Percentiles rank a stretch among this genome's conserved stretches.
These are phyloP conservation scores for Aphis gossypii DNA, from an alignment of 1,140 invertebrate genomes.

Conservation along the genomic window DNA sequence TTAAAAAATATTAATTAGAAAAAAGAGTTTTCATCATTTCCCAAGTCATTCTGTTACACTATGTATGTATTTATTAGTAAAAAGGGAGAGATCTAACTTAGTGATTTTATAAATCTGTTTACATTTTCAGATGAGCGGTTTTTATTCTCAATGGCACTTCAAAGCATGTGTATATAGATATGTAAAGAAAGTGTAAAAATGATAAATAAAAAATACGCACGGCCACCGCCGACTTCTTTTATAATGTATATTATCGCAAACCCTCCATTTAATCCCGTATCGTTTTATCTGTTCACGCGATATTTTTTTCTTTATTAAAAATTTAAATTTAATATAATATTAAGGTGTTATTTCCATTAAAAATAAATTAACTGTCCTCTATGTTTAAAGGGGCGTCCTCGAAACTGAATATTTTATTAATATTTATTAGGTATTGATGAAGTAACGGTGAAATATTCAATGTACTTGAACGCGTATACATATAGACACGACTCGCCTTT, in stretches of 20 bases:
- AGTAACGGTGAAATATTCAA: too few relatives aligned
- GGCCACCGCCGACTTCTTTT: neutral
- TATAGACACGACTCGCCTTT: too few relatives aligned
- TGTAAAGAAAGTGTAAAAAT: neutral
- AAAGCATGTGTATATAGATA: neutral
- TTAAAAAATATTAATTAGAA: too few relatives aligned
- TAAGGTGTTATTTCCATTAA: slow-evolving; percentile 65
- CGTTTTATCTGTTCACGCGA: neutral
- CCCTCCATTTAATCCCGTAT: neutral
- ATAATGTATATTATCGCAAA: neutral
- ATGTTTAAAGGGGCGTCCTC: too few relatives aligned
- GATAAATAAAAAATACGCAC: neutral
- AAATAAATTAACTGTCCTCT: too few relatives aligned
- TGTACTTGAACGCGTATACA: too few relatives aligned
- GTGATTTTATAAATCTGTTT: neutral
- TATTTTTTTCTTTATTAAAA: neutral
- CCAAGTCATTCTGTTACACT: too few relatives aligned
- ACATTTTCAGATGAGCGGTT: neutral
- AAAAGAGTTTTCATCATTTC: too few relatives aligned
- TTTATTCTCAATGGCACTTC: neutral
- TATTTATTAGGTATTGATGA: too few relatives aligned
- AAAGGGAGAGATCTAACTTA: too few relatives aligned
- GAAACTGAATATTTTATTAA: too few relatives aligned
- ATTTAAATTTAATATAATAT: slow-evolving; percentile 60
- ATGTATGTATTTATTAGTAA: too few relatives aligned